Conservation (phyloP, 64 coral and sea anemone species). For the Montipora capricornis region DNA sequence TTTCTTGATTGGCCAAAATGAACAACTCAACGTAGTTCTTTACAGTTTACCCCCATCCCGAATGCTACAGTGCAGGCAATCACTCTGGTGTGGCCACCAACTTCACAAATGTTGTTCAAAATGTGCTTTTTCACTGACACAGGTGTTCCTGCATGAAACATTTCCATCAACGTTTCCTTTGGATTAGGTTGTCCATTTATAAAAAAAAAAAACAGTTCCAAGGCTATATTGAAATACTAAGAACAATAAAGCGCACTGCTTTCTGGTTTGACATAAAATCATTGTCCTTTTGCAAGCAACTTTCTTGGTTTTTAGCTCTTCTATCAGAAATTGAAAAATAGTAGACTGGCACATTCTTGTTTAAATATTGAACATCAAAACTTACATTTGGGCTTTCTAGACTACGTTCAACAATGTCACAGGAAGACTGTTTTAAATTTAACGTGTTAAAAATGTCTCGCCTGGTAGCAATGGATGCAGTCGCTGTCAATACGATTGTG, state of each 20-base stretch:
- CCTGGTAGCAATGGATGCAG: background rate
- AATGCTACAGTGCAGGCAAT: background rate
- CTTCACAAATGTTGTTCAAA: background rate
- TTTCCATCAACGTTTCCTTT: background rate
- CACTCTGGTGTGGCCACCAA: background rate
- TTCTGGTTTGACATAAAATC: background rate
- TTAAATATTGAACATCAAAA: background rate
- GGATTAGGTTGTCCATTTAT: too few relatives aligned
- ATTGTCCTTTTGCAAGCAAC: background rate
- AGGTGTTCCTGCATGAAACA: background rate
- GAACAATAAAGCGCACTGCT: background rate
- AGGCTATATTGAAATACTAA: background rate
- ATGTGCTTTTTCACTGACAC: background rate
- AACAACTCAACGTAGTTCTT: background rate
- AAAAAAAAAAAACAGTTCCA: background rate
- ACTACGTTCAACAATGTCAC: background rate
- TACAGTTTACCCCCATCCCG: background rate
- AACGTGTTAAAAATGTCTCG: background rate
- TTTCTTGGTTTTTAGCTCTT: background rate
- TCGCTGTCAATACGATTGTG: background rate
- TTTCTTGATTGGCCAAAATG: too few relatives aligned
- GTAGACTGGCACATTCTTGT: background rate
- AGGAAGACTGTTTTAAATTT: background rate
- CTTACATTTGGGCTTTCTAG: background rate
- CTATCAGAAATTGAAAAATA: too few relatives aligned